Percentiles rank a stretch among this genome's conserved stretches.
phyloP scores from a whole-genome alignment of 2,797 vertebrate genomes.

The Amniataba percoides region DNA sequence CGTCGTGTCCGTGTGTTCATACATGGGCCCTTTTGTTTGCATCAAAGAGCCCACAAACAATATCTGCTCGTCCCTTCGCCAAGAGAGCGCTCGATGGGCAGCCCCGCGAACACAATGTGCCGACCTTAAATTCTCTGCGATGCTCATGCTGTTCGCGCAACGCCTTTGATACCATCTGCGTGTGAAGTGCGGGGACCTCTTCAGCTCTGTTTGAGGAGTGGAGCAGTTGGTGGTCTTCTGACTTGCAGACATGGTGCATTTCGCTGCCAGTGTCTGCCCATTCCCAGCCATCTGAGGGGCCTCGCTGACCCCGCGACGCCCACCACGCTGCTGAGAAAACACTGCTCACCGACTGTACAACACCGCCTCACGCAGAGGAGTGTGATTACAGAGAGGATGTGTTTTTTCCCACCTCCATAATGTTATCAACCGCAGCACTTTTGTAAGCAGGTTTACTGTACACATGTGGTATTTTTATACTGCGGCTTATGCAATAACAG shows the following conservation, averaged over 20 bases:
- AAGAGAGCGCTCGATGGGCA: slow-evolving; percentile 24
- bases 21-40: slow-evolving; percentile 29
- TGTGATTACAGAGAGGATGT: slow-evolving; percentile 18
- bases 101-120: slow-evolving; percentile 50
- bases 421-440: not conserved
- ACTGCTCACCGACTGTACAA: slow-evolving; percentile 23
- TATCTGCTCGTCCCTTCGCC: slow-evolving; percentile 32
- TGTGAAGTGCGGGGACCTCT: slow-evolving; percentile 62
- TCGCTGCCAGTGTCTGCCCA: slow-evolving; percentile 56
- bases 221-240: slow-evolving; percentile 71
- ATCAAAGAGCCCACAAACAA: slow-evolving; percentile 39
- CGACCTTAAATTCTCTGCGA: slow-evolving; percentile 52
- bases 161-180: slow-evolving; percentile 69
- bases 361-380: slow-evolving; percentile 35
- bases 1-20: slow-evolving; percentile 13
- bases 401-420: slow-evolving; percentile 1
- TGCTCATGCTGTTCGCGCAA: slow-evolving; percentile 56
- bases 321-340: slow-evolving; percentile 65
- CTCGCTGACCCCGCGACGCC: slow-evolving; percentile 46
- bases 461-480: not conserved
- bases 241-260: slow-evolving; percentile 64
- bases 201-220: slow-evolving; percentile 56
- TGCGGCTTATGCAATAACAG: not conserved
- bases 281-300: slow-evolving; percentile 53
- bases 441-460: not conserved